Conservation (phyloP, 2,888 invertebrate genomes). For the Spatulosminthurus flaviceps region DNA sequence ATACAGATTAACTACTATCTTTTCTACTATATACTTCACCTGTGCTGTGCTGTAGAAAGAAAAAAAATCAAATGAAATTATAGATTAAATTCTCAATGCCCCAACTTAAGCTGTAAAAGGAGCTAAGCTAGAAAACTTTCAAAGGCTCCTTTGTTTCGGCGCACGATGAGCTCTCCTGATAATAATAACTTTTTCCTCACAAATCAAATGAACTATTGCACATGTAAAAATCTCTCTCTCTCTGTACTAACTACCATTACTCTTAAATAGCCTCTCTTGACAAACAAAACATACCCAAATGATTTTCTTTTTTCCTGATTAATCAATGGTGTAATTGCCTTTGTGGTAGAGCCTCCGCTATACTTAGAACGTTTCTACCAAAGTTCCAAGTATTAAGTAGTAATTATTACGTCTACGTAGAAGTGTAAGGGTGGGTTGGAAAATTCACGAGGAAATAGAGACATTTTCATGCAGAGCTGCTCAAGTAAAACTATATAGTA, state of each 20-base stretch:
- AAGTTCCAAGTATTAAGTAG: too few relatives aligned
- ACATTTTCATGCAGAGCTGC: too few relatives aligned
- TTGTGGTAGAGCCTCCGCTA: background rate
- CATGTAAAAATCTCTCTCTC: background rate
- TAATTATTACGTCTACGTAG: too few relatives aligned
- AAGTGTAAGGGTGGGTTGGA: too few relatives aligned
- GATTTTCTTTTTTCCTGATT: background rate
- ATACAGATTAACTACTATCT: too few relatives aligned
- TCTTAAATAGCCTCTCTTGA: background rate
- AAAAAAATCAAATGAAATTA: conserved; percentile 36
- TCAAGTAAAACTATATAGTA: too few relatives aligned
- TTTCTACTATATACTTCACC: background rate
- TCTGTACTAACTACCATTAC: background rate
- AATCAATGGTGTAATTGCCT: background rate
- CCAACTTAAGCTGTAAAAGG: conserved; percentile 46
- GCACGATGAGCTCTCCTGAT: conserved; percentile 21
- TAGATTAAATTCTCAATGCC: conserved; percentile 30
- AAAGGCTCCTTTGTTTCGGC: conserved; percentile 40
- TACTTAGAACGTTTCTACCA: too few relatives aligned
- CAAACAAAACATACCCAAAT: background rate
- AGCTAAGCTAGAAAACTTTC: conserved; percentile 35
- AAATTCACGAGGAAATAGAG: too few relatives aligned
- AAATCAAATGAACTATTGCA: background rate
- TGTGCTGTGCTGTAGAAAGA: too few relatives aligned
- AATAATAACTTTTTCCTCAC: background rate